Evolutionary conservation across 2,797 vertebrate genomes (phyloP), one percentile per base, ranked within the genome.

Genomic region (Peromyscus nudipes): DNA sequence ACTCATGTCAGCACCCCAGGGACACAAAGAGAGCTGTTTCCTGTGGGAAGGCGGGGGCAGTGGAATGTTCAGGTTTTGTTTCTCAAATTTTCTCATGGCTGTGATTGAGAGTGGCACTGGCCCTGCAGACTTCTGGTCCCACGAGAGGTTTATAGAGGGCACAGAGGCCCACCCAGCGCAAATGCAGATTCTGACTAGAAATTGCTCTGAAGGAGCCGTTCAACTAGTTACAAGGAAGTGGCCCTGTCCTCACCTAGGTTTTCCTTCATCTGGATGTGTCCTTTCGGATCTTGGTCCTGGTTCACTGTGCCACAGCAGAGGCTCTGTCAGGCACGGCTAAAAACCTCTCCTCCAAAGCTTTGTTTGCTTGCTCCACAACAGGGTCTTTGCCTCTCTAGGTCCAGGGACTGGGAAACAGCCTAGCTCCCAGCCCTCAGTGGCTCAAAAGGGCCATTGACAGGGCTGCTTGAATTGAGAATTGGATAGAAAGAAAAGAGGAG

Each of bases 361-460:
- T 85, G 67, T 92, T 77, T 88, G 37, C 85, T 49, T 86, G 64
- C 67, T 64, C 94, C 93, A 31, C 87, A 57, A 43, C 25, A 40
- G 92, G 65, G 65, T 77, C 95, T 94, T 94, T 84, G 84, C 97
- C 76, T 95, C 86, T 11, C 64, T 25, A 40, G 89, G 85, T 84
- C n/a, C 10, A 86, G 79, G 69, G 79, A 55, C 89, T 97, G 96
- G 96, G 98, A 97, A 97, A 95, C 69, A 80, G 83, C 86, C 89
- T 62, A 4, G 8, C 92, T 97, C 65, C 69, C 96, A 97, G 96
- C 82, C 64, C n/a, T 75, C 92, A 96, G 94, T 92, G 94, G 57
- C 86, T 49, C 86, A 90, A 94, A 91, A 69, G 81, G 94, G 80
- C 80, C 69, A 84, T 94, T 92, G 94, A 97, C 17, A 34, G 0